Conservation (phyloP, 2,888 invertebrate genomes). For the Aphidius colemani region DNA sequence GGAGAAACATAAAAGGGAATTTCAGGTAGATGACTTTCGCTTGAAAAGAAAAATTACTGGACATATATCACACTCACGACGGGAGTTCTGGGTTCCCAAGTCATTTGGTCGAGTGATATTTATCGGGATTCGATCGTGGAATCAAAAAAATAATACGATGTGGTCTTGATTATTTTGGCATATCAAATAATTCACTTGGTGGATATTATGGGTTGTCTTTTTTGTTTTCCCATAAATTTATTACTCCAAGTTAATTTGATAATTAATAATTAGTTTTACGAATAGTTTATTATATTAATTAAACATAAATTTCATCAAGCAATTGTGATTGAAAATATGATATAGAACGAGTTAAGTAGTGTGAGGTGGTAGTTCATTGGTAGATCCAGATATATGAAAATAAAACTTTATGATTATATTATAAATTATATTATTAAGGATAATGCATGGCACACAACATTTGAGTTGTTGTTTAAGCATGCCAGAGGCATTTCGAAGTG, state of each 20-base stretch:
- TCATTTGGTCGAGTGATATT: conserved; percentile 29
- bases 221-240: neutral
- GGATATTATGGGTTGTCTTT: neutral
- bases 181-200: conserved; percentile 7
- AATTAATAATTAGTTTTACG: neutral
- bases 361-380: conserved; percentile 50
- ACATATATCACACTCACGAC: conserved; percentile 46
- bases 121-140: conserved; percentile 30
- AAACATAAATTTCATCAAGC: neutral
- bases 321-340: conserved; percentile 13
- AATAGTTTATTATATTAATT: neutral
- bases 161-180: conserved; percentile 1
- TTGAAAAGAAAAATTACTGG: conserved; percentile 50
- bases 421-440: conserved; percentile 45
- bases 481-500: conserved; percentile 26
- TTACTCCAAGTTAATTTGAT: neutral
- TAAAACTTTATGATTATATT: conserved; percentile 46
- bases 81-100: conserved; percentile 35
- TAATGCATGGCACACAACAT: no score
- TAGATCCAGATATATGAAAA: conserved; percentile 38
- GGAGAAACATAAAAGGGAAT: neutral
- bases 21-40: conserved; percentile 45
- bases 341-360: conserved; percentile 20
- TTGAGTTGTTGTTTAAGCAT: conserved; percentile 25
- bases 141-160: conserved; percentile 10